These are phyloP conservation scores for Phodopus roborovskii DNA, from an alignment of 2,113 vertebrate species.

Conservation along the genomic window DNA sequence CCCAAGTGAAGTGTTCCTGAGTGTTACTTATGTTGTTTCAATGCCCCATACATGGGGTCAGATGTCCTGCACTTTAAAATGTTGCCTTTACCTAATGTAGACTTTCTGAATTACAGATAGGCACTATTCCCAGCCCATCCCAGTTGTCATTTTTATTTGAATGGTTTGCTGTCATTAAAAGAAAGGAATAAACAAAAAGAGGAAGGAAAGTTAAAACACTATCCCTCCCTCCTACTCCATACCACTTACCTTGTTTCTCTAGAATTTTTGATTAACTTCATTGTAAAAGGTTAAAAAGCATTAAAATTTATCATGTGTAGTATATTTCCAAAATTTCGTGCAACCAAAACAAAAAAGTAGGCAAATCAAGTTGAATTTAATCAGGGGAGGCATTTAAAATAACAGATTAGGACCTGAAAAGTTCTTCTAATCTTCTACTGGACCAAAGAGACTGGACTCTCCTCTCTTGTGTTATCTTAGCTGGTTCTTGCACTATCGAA, in stretches of 20 bases:
- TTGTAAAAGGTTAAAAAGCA: not conserved
- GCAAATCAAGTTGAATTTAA: not conserved
- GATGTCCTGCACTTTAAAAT: conserved; percentile 80
- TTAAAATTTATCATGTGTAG: not conserved
- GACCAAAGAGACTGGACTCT: not conserved
- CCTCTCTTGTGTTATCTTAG: not conserved
- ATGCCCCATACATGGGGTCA: conserved; percentile 55
- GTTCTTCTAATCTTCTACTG: not conserved
- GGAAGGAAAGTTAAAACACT: not conserved
- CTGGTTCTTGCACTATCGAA: not conserved
- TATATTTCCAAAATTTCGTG: conserved; percentile 29
- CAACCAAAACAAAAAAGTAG: conserved; percentile 22
- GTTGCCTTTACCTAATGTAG: conserved; percentile 72
- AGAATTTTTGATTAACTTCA: conserved; percentile 15
- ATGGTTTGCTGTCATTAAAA: conserved; percentile 65
- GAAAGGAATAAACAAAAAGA: not conserved
- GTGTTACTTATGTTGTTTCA: conserved; percentile 67
- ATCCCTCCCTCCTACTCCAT: too few species aligned
- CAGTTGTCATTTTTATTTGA: conserved; percentile 66
- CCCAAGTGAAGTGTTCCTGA: conserved; percentile 68
- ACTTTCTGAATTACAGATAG: conserved; percentile 41
- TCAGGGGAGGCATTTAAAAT: not conserved
- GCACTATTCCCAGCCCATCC: conserved; percentile 37
- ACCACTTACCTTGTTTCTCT: not conserved
- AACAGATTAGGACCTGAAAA: not conserved